These are phyloP conservation scores for Nanorana parkeri DNA, from an alignment of 2,113 vertebrate species.

Conservation along the genomic window DNA sequence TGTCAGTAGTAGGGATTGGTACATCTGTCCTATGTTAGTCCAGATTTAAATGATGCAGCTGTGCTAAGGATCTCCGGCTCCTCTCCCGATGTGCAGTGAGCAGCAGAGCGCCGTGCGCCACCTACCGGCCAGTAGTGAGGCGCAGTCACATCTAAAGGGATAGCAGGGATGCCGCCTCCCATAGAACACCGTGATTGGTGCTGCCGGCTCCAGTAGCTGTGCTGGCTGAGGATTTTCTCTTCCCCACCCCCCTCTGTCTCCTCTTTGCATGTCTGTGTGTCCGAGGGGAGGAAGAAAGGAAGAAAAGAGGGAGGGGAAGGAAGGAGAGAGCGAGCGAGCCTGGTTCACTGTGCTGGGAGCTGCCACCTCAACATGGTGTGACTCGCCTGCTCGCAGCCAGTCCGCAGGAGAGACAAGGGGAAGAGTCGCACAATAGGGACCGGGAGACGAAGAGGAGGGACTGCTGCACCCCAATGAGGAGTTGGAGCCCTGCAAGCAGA, in stretches of 20 bases:
- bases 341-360: slow-evolving; percentile 58
- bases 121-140: too few relatives aligned
- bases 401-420: slow-evolving; percentile 61
- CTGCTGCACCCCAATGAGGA: slow-evolving; percentile 60
- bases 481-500: slow-evolving; percentile 57
- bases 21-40: too few relatives aligned
- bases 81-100: too few relatives aligned
- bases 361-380: slow-evolving; percentile 80
- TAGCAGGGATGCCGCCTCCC: too few relatives aligned
- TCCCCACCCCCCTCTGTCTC: slow-evolving; percentile 54
- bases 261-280: slow-evolving; percentile 55
- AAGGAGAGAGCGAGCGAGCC: slow-evolving; percentile 51
- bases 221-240: slow-evolving; percentile 54
- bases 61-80: too few relatives aligned
- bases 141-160: too few relatives aligned
- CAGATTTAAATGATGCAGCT: too few relatives aligned
- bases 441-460: not conserved
- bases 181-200: slow-evolving; percentile 3
- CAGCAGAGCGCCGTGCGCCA: too few relatives aligned
- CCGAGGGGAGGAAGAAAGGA: slow-evolving; percentile 60
- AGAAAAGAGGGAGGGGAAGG: slow-evolving; percentile 56
- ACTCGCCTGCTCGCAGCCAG: slow-evolving; percentile 60
- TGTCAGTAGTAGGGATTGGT: too few relatives aligned
- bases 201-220: slow-evolving; percentile 39
- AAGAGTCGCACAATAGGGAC: slow-evolving; percentile 6